Conservation (phyloP, 2,888 invertebrate genomes). For the Metalampra italica region DNA sequence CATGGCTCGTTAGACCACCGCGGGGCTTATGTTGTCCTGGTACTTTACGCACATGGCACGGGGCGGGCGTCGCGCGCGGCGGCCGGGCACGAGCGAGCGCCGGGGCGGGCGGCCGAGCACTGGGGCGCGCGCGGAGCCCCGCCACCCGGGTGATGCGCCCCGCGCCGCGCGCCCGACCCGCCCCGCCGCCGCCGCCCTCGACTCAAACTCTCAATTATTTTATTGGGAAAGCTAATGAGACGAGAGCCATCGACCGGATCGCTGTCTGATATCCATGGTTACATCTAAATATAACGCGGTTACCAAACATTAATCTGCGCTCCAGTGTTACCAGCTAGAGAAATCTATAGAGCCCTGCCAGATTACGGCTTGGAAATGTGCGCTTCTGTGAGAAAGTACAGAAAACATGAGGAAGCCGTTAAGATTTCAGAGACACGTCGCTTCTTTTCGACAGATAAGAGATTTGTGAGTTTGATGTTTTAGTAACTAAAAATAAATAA, state of each 20-base stretch:
- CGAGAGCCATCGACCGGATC: constrained; percentile 55
- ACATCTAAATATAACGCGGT: constrained; percentile 25
- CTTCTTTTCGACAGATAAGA: too few species aligned
- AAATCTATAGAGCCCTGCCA: too few species aligned
- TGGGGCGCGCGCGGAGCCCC: constrained; percentile 56
- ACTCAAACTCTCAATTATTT: constrained; percentile 75
- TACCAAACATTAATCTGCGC: not conserved
- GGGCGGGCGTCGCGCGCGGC: constrained; percentile 10
- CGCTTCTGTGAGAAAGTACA: too few species aligned
- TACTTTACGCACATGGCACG: constrained; percentile 32
- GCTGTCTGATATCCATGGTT: constrained; percentile 43
- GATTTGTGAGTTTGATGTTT: too few species aligned
- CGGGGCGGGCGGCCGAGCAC: constrained; percentile 66
- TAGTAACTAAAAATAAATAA: too few species aligned
- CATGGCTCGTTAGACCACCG: constrained; percentile 25
- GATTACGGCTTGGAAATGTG: too few species aligned
- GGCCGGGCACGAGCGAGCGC: constrained; percentile 46
- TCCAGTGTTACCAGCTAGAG: not conserved
- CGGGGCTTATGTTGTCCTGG: constrained; percentile 38
- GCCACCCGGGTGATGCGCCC: constrained; percentile 42
- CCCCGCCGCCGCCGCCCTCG: constrained; percentile 40
- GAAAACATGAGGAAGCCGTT: too few species aligned
- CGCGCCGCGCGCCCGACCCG: constrained; percentile 23
- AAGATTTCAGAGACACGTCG: too few species aligned
- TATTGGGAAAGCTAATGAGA: constrained; percentile 76